Evolutionary conservation across 64 coral and sea anemone species (phyloP), one percentile per base, ranked within the genome.

Genomic region (Actinia equina): DNA sequence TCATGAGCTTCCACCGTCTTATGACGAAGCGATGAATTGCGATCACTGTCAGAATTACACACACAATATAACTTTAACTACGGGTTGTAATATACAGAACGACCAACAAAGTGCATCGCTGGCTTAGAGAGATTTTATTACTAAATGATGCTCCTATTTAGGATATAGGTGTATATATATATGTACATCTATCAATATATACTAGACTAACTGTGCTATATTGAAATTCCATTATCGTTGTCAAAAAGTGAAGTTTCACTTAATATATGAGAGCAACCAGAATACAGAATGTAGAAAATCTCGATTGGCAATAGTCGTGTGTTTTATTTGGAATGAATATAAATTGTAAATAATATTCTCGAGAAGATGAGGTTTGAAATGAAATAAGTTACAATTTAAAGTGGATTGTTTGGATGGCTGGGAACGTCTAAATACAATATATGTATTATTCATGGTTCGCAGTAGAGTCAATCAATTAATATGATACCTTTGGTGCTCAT

Each of bases 1-100:
- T 25, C 83, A 85, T 7, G 83, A 85, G 62, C 55, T 85, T 22
- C 83, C 83, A 56, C 83, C 83, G 30, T 42, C 53, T 59, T 85
- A 85, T 26, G 83, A 85, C 25, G 83, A 85, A 63, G 83, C 83
- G n/a, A 26, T 85, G 22, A 81, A 81, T 22, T 49, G 78, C 30
- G 30, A 37, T 41, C 69, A 74, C 41, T 74, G 69, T 74, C 69
- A 74, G 69, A 41, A 74, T 74, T 12, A 74, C 12, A 11, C 23
- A 11, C 69, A 74, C 69, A 74, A 74, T 74, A 74, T 42, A 74
- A 41, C 27, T 30, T 15, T n/a, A 74, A 74, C 69, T 74, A 74
- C 69, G 69, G 69, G 25, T 42, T 15, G 69, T 74, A 74, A 74
- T 74, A 74, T 74, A 74, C 69, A 74, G 26, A 74, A 3, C 11